phyloP scores from a whole-genome alignment of 2,113 vertebrate genomes.

The Centropus bengalensis region DNA sequence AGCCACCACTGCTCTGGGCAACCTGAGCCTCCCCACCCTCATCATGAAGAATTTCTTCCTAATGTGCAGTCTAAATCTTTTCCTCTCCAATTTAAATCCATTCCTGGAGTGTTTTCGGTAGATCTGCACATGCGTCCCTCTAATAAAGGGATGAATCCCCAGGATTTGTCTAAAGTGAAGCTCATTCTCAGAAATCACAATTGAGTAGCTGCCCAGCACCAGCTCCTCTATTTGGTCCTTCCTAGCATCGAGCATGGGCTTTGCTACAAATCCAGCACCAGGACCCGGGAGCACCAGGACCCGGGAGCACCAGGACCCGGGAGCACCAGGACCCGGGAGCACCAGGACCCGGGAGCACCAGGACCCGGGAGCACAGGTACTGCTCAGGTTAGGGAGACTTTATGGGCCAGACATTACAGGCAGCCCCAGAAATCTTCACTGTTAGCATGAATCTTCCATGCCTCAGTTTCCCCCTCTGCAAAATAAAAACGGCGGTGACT shows the following conservation, averaged over 20 bases:
- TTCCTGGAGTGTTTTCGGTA: neutral
- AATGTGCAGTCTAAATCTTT: no score
- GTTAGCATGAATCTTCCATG: neutral
- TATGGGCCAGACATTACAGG: accelerated
- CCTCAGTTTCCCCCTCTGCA: neutral
- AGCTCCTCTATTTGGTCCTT: neutral
- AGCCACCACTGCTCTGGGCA: no score
- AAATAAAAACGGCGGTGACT: neutral
- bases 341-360: no score
- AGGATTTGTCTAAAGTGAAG: neutral
- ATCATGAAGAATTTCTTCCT: no score
- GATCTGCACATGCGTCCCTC: neutral
- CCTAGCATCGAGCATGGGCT: neutral
- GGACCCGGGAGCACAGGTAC: neutral
- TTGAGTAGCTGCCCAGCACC: neutral
- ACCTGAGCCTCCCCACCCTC: no score
- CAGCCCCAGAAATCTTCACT: neutral
- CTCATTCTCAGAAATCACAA: neutral
- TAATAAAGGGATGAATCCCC: neutral
- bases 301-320: no score
- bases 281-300: neutral
- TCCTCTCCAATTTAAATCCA: no score
- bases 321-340: no score
- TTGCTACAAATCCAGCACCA: neutral
- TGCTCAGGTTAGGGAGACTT: neutral